Conservation (phyloP, 2,113 vertebrate genomes). For the Eretmochelys imbricata region DNA sequence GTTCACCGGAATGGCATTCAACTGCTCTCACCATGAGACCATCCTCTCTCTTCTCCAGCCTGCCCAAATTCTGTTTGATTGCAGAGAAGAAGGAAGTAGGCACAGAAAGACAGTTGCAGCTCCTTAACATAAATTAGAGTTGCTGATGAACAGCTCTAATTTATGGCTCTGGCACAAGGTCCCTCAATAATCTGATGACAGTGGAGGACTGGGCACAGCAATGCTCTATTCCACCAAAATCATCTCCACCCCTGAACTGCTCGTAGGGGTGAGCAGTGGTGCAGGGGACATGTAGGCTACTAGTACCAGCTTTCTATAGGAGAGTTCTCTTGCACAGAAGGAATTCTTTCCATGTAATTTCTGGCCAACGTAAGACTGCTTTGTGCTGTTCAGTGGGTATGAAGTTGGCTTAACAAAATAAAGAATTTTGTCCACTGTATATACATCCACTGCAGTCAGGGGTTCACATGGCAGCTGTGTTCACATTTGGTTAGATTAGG, state of each 20-base stretch:
- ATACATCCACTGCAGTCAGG: background rate
- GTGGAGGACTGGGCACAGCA: too few relatives aligned
- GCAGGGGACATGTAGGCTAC: too few relatives aligned
- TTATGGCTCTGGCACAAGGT: too few relatives aligned
- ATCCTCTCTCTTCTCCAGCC: background rate
- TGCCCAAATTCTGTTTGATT: background rate
- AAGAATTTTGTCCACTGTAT: background rate
- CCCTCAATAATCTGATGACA: too few relatives aligned
- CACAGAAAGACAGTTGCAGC: too few relatives aligned
- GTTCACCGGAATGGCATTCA: fast-evolving
- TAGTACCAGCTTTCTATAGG: background rate
- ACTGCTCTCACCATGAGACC: background rate
- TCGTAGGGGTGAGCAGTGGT: too few relatives aligned
- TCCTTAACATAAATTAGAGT: too few relatives aligned
- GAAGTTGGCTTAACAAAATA: background rate
- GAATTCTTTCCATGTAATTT: background rate
- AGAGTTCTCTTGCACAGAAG: fast-evolving
- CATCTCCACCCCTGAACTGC: too few relatives aligned
- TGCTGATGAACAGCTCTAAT: too few relatives aligned
- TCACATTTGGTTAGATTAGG: background rate
- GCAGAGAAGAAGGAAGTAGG: too few relatives aligned
- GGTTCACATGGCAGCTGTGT: background rate
- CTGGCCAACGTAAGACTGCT: too few relatives aligned
- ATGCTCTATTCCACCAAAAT: too few relatives aligned
- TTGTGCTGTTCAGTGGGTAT: background rate